Evolutionary conservation across 2,888 invertebrate species (phyloP), one percentile per base, ranked within the genome.

Genomic region (Agrotis segetum): DNA sequence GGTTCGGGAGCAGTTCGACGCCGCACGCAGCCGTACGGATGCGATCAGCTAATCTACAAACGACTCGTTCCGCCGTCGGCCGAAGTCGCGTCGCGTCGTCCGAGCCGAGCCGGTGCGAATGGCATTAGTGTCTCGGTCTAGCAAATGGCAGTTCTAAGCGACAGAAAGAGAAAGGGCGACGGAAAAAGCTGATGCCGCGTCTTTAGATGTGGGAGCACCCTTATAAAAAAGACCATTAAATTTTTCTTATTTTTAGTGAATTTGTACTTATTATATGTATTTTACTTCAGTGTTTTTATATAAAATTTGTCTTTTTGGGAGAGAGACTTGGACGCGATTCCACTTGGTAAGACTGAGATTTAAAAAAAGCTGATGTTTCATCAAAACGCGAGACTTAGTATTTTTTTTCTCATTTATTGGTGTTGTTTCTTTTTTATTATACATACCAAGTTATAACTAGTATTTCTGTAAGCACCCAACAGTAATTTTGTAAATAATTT

Each of bases 321-420:
- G 21, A 49, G 46, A 29, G 58, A 62, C 17, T 67, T 67, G 9
- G 5, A 49, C 34, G 13, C 14, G 17, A 77, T 47, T 77, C 46
- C 46, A 29, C 58, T 34, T 49, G 55, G 59, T 56, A 77, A 80
- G 80, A 80, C 80, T 80, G 77, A 81, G 55, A 71, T 81, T 72
- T n/a, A 29, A 46, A 59, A 59, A 44, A 56, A 56, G 59, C 21
- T n/a, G n/a, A 69, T 55, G 21, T 44, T 67, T 55, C 21, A 56
- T 49, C 53, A 61, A 69, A 79, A 53, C 34, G 17, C 16, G 17
- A 29, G 21, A 53, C 11, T 46, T 53, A 24, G n/a, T 59, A 53
- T 53, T 53, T 53, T 55, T 53, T 59, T 53, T 59, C 19, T 50
- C 19, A 19, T 52, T 67, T 52, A n/a, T 40, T 55, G 29, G 13